A percentile compares a stretch with the other conserved stretches of the same genome.
These are phyloP conservation scores for Trogon melanurus DNA, from an alignment of 2,113 vertebrate species.

Conservation along the genomic window DNA sequence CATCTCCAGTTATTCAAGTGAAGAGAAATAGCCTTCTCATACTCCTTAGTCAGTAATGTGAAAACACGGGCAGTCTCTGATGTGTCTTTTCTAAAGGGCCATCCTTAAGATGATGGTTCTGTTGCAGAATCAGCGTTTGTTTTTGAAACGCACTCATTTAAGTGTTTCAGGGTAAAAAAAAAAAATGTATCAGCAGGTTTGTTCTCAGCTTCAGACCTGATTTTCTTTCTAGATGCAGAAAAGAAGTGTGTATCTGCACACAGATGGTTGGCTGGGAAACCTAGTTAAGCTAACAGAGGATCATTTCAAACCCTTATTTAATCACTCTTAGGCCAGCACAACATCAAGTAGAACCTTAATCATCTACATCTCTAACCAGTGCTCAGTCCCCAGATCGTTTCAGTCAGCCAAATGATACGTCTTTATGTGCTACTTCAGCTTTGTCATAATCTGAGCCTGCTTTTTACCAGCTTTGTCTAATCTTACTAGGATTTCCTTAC, in stretches of 20 bases:
- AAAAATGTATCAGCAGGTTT: neutral
- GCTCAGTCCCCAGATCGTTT: neutral
- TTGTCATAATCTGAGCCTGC: neutral
- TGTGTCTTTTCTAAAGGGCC: neutral
- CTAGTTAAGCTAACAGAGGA: neutral
- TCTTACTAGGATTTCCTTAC: neutral
- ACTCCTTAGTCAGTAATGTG: neutral
- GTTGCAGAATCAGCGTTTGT: neutral
- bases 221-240: neutral
- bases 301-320: constrained; percentile 1
- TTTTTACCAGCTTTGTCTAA: neutral
- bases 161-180: neutral
- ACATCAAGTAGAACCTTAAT: neutral
- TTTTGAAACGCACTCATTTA: neutral
- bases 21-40: neutral
- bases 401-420: neutral
- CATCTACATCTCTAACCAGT: neutral
- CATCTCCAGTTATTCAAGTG: neutral
- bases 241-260: neutral
- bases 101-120: neutral
- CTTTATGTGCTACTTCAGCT: neutral
- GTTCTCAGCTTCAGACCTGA: neutral
- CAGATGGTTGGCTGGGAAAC: neutral
- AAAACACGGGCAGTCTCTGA: neutral
- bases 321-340: neutral